A percentile compares a stretch with the other conserved stretches of the same genome.
Conservation (phyloP, 2,797 vertebrate species). For the Acropternis orthonyx region DNA sequence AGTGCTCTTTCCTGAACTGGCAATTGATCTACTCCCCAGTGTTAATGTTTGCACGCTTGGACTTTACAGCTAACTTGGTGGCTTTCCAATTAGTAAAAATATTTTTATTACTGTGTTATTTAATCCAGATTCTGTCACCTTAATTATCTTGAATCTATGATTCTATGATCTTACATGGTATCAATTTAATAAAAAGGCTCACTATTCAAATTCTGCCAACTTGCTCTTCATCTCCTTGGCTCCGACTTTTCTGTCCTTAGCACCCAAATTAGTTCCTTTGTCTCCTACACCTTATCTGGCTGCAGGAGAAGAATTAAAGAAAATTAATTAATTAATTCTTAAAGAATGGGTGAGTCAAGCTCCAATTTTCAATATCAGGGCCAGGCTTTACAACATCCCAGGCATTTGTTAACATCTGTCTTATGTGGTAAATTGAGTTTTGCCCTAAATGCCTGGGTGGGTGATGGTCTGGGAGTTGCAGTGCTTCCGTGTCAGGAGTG, state of each 20-base stretch:
- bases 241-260: background rate
- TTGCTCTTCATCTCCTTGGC: background rate
- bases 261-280: background rate
- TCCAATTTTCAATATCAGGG: background rate
- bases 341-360: background rate
- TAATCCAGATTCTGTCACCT: background rate
- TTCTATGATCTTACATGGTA: background rate
- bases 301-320: no score
- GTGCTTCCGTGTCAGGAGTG: rapidly evolving
- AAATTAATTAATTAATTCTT: no score
- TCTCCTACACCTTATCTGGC: background rate
- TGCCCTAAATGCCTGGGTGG: background rate
- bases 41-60: background rate
- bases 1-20: background rate
- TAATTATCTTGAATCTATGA: background rate
- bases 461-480: background rate
- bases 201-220: background rate
- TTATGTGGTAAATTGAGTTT: background rate
- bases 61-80: background rate
- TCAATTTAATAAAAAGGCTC: background rate
- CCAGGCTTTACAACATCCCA: background rate
- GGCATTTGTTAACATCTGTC: background rate
- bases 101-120: background rate
- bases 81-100: background rate
- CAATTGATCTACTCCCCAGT: background rate